phyloP scores from a whole-genome alignment of 92 coral and sea anemone genomes.

The Metridium senile region DNA sequence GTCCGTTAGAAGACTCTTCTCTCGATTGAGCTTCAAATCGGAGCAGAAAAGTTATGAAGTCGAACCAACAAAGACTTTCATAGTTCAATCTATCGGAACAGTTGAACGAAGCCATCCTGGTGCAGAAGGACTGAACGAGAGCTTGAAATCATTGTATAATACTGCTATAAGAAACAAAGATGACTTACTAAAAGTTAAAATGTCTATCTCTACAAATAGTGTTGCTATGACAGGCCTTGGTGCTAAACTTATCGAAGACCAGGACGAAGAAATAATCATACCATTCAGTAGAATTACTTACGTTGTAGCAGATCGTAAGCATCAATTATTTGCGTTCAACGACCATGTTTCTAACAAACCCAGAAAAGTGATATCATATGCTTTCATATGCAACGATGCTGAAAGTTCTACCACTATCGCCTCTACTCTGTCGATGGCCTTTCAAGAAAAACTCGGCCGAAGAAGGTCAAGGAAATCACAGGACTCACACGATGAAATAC shows the following conservation, averaged over 20 bases:
- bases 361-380: slow-evolving; percentile 67
- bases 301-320: slow-evolving; percentile 84
- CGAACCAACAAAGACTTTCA: slow-evolving; percentile 65
- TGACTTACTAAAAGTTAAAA: slow-evolving; percentile 60
- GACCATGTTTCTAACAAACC: slow-evolving; percentile 89
- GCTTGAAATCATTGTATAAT: slow-evolving; percentile 60
- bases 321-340: slow-evolving; percentile 88
- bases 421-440: slow-evolving; percentile 70
- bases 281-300: slow-evolving; percentile 76
- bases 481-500: background rate
- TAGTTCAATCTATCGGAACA: slow-evolving; percentile 80
- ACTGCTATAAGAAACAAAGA: slow-evolving; percentile 41
- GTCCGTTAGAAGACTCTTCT: slow-evolving; percentile 19
- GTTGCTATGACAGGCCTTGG: slow-evolving; percentile 53
- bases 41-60: slow-evolving; percentile 64
- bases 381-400: slow-evolving; percentile 75
- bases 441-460: slow-evolving; percentile 37
- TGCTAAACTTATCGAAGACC: slow-evolving; percentile 38
- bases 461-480: slow-evolving; percentile 18
- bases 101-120: slow-evolving; percentile 66
- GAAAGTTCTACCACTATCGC: slow-evolving; percentile 81
- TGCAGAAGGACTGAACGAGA: slow-evolving; percentile 65
- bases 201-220: slow-evolving; percentile 58
- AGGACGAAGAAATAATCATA: slow-evolving; percentile 39
- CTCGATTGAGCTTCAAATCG: slow-evolving; percentile 51